Evolutionary conservation across 2,797 vertebrate genomes (phyloP).

Genomic region (Huso huso): DNA sequence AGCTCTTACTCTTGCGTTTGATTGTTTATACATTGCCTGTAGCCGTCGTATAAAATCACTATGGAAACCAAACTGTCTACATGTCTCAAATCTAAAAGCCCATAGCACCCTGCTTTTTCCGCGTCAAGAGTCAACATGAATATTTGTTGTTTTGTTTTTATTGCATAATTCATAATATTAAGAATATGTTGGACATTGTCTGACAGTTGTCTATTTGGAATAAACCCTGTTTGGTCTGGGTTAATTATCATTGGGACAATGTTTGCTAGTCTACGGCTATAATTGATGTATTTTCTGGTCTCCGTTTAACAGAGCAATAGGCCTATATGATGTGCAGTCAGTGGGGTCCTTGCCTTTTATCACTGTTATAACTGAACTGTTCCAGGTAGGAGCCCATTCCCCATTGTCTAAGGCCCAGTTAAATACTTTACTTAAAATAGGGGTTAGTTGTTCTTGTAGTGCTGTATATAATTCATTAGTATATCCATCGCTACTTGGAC

Average conservation of each 20-base stretch:
- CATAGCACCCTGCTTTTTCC: background rate
- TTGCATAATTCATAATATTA: background rate
- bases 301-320: background rate
- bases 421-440: no score
- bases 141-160: no score
- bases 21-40: background rate
- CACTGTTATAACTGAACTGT: no score
- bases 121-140: no score
- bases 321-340: background rate
- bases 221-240: constrained; percentile 1
- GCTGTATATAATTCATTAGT: no score
- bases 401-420: no score
- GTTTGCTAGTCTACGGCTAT: background rate
- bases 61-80: background rate
- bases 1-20: background rate
- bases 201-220: background rate
- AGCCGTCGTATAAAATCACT: background rate
- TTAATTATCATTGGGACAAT: background rate
- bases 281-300: no score
- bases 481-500: no score
- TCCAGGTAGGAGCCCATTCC: no score
- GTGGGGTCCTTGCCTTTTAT: background rate
- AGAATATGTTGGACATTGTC: background rate
- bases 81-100: background rate
- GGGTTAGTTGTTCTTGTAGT: no score